These are phyloP conservation scores for Phymanthus crucifer DNA, from an alignment of 92 coral and sea anemone species.

Conservation along the genomic window DNA sequence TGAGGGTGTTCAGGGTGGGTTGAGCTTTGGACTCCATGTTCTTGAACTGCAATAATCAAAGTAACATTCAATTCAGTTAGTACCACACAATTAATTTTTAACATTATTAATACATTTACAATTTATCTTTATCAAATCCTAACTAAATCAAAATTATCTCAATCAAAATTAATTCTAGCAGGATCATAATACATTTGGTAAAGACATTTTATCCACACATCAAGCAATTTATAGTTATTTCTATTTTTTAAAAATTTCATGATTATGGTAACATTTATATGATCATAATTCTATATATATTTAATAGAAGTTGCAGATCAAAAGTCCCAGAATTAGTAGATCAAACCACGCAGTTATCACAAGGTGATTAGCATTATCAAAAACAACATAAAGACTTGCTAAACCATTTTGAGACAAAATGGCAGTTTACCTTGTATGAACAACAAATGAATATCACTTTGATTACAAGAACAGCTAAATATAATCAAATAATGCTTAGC, in stretches of 20 bases:
- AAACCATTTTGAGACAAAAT: background rate
- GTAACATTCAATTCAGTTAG: constrained; percentile 13
- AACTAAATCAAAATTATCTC: background rate
- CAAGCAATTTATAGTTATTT: background rate
- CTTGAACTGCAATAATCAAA: constrained; percentile 39
- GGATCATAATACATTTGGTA: background rate
- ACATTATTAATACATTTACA: constrained; percentile 1
- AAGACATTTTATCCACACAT: background rate
- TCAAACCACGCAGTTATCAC: too few species aligned
- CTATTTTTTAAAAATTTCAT: background rate
- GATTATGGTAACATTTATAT: background rate
- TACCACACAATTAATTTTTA: background rate
- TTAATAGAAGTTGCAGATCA: too few species aligned
- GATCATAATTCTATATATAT: too few species aligned
- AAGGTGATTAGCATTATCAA: background rate
- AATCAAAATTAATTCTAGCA: background rate
- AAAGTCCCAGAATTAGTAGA: too few species aligned
- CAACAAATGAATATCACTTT: background rate
- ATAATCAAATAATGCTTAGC: background rate
- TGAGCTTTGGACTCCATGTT: constrained; percentile 30
- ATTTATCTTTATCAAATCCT: background rate
- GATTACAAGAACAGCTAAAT: background rate
- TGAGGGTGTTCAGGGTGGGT: constrained; percentile 32
- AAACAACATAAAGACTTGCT: background rate
- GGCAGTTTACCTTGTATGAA: background rate